Conservation (phyloP, 2,797 vertebrate genomes). For the Anas acuta region DNA sequence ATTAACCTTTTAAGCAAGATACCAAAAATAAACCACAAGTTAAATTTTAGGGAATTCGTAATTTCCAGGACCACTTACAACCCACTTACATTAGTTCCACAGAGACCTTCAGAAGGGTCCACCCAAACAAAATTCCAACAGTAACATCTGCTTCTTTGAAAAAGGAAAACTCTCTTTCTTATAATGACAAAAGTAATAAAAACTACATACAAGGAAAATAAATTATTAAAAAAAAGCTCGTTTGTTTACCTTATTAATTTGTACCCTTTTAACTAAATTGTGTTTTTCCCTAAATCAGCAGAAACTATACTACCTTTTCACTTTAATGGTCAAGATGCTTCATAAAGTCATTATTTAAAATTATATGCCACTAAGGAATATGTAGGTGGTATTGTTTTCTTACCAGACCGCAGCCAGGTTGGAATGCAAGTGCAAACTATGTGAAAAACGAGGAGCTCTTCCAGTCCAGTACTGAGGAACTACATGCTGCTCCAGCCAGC, state of each 20-base stretch:
- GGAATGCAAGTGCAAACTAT: conserved; percentile 95
- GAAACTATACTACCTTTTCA: neutral
- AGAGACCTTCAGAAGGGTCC: neutral
- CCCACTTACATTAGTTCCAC: neutral
- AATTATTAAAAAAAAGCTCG: neutral
- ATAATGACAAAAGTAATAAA: neutral
- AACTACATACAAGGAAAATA: neutral
- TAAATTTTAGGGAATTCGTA: neutral
- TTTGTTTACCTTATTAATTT: neutral
- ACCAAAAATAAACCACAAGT: neutral
- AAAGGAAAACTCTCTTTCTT: neutral
- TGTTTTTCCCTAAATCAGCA: neutral
- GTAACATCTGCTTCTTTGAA: neutral
- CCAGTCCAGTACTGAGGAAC: conserved; percentile 92
- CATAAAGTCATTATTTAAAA: neutral
- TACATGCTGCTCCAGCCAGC: conserved; percentile 93
- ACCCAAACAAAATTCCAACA: neutral
- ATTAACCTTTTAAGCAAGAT: neutral
- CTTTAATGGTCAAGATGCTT: neutral
- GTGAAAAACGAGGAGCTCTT: conserved; percentile 85
- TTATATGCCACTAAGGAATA: neutral
- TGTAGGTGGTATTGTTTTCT: conserved; percentile 30
- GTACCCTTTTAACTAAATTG: neutral
- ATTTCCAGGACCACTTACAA: neutral
- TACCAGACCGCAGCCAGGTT: conserved; percentile 95